These are phyloP conservation scores for Amblyopsis rosae DNA, from an alignment of 2,113 vertebrate species.

Conservation along the genomic window DNA sequence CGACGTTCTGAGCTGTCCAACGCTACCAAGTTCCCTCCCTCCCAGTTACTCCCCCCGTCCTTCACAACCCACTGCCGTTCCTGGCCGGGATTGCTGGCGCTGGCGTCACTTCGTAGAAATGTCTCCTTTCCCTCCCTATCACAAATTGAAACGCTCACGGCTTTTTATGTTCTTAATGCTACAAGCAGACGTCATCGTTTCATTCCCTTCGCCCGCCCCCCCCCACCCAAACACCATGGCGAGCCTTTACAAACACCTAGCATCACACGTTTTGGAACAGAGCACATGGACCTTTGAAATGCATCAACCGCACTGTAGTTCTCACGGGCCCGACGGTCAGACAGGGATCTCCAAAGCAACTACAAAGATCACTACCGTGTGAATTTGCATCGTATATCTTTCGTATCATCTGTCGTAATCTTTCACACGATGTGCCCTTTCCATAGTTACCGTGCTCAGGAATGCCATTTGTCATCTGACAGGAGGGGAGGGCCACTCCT, in stretches of 20 bases:
- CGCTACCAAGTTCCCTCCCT: constrained; percentile 65
- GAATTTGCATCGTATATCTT: no score
- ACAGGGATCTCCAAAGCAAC: neutral
- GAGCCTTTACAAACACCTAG: constrained; percentile 48
- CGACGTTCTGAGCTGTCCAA: constrained; percentile 41
- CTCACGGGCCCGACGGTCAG: neutral
- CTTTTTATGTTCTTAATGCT: constrained; percentile 63
- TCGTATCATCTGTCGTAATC: neutral
- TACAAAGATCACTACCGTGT: no score
- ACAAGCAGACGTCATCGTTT: constrained; percentile 57
- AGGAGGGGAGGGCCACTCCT: constrained; percentile 21
- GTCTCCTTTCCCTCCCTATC: constrained; percentile 57
- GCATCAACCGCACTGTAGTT: no score
- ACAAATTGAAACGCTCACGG: constrained; percentile 50
- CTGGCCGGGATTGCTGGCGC: constrained; percentile 46
- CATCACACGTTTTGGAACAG: constrained; percentile 7
- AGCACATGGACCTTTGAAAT: constrained; percentile 9
- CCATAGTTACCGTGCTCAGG: constrained; percentile 17
- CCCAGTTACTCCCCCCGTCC: constrained; percentile 44
- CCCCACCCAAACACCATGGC: constrained; percentile 18
- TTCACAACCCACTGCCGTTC: constrained; percentile 46
- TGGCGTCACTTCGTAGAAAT: constrained; percentile 62
- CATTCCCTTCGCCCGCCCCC: neutral
- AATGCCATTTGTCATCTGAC: constrained; percentile 43
- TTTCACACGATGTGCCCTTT: neutral